Evolutionary conservation across 2,888 invertebrate genomes (phyloP).

Genomic region (Dermolepida albohirtum): DNA sequence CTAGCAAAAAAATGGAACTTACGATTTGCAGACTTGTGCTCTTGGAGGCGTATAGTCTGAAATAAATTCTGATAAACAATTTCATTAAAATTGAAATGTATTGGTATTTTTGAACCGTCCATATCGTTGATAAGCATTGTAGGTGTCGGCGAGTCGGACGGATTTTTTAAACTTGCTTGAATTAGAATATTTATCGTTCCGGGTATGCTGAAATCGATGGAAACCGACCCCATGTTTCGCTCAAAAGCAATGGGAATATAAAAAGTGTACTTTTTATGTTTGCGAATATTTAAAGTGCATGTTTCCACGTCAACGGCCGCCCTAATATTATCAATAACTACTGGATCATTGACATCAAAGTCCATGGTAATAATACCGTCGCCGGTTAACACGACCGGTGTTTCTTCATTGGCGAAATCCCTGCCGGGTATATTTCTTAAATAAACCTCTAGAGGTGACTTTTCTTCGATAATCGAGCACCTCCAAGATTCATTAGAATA

Average conservation of each 20-base stretch:
- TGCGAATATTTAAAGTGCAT: neutral
- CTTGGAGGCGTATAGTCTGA: too few species aligned
- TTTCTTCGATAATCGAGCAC: neutral
- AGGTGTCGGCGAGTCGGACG: too few species aligned
- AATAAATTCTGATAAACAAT: too few species aligned
- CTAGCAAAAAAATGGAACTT: too few species aligned
- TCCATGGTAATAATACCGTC: constrained; percentile 2
- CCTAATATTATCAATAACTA: neutral
- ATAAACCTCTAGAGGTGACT: neutral
- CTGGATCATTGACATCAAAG: neutral
- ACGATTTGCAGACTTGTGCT: too few species aligned
- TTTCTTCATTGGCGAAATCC: constrained; percentile 4
- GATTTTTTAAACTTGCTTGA: too few species aligned
- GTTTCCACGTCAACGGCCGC: neutral
- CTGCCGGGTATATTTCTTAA: neutral
- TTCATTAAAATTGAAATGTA: too few species aligned
- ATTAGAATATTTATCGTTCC: neutral
- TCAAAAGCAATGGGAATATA: neutral
- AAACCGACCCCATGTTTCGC: neutral
- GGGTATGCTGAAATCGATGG: neutral
- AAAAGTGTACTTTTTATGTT: neutral
- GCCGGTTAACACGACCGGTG: neutral
- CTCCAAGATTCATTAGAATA: neutral
- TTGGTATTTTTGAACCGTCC: too few species aligned
- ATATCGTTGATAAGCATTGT: too few species aligned